These are phyloP conservation scores for Camelus dromedarius DNA, from an alignment of 2,113 vertebrate species.

Conservation along the genomic window DNA sequence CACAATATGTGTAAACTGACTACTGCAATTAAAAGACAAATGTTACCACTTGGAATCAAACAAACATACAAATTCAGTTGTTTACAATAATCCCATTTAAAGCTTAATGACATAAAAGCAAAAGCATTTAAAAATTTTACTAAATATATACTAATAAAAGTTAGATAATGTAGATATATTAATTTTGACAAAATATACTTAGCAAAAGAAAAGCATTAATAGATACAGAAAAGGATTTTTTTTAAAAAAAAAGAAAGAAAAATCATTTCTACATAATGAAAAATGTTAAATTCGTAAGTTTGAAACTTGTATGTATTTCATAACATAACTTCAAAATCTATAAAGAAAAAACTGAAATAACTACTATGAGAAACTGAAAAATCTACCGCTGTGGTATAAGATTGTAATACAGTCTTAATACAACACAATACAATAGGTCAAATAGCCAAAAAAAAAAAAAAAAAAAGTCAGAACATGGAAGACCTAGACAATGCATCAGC, in stretches of 20 bases:
- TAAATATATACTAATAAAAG: background rate
- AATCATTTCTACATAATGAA: background rate
- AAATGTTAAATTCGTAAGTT: background rate
- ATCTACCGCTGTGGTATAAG: background rate
- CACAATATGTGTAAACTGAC: background rate
- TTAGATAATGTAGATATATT: background rate
- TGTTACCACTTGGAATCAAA: background rate
- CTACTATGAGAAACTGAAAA: background rate
- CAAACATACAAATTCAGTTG: background rate
- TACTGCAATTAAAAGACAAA: background rate
- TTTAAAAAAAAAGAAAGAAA: too few species aligned
- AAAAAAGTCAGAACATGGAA: background rate
- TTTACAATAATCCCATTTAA: background rate
- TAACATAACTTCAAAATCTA: background rate
- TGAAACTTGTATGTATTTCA: background rate
- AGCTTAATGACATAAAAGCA: background rate
- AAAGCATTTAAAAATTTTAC: background rate
- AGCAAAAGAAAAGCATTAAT: background rate
- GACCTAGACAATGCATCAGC: background rate
- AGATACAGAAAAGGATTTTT: background rate
- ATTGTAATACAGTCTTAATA: background rate
- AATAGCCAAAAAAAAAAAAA: background rate
- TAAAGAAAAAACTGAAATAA: background rate
- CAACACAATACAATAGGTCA: background rate
- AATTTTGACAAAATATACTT: background rate